A percentile compares a stretch with the other conserved stretches of the same genome.
Conservation (phyloP, 2,113 vertebrate genomes). For the Numida meleagris region DNA sequence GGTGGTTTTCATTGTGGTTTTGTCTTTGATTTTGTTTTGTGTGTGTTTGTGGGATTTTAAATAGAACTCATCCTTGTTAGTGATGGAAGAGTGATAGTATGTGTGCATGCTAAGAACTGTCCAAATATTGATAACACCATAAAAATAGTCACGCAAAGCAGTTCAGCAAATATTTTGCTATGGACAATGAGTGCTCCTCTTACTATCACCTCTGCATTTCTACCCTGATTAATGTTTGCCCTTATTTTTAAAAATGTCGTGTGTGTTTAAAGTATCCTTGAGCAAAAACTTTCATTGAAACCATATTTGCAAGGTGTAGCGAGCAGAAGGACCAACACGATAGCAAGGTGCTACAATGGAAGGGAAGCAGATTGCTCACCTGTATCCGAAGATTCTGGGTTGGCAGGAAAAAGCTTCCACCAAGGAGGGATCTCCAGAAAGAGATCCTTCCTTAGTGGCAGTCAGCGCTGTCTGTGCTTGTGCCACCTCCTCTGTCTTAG, state of each 20-base stretch:
- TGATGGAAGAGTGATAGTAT: neutral
- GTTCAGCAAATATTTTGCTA: neutral
- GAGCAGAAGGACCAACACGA: no score
- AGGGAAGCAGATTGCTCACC: no score
- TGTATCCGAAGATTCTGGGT: no score
- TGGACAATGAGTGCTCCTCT: neutral
- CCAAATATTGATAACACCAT: neutral
- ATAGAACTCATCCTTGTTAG: neutral
- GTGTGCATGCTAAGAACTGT: neutral
- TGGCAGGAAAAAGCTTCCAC: no score
- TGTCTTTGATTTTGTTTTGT: neutral
- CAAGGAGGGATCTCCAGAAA: no score
- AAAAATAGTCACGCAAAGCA: neutral
- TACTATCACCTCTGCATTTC: neutral
- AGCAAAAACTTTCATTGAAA: neutral
- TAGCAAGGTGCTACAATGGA: no score
- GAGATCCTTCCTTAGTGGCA: no score
- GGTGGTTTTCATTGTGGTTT: neutral
- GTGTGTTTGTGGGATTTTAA: neutral
- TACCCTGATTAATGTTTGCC: neutral
- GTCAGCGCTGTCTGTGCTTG: no score
- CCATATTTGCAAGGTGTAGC: neutral
- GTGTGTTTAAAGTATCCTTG: neutral
- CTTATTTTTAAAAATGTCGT: neutral
- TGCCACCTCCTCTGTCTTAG: no score